Conservation (phyloP, 2,797 vertebrate genomes). For the Artibeus lituratus region DNA sequence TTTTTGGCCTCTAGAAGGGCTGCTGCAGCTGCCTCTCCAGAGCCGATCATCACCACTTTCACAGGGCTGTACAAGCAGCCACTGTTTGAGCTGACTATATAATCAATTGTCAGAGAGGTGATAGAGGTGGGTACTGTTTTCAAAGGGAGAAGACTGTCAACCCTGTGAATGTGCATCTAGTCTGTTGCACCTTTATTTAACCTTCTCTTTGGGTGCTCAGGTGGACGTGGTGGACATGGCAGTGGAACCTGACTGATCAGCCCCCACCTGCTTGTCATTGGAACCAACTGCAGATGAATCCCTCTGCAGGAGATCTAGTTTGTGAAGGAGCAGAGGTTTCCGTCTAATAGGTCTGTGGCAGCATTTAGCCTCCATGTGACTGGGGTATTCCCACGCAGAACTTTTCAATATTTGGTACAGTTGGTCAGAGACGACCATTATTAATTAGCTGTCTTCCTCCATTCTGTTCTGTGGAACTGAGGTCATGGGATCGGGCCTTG, state of each 20-base stretch:
- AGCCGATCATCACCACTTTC: not conserved
- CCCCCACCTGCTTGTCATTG: not conserved
- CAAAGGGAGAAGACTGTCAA: slow-evolving; percentile 16
- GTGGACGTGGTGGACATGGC: not conserved
- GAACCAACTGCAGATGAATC: not conserved
- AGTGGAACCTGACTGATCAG: not conserved
- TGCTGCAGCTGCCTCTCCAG: not conserved
- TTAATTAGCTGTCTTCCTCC: not conserved
- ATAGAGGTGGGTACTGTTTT: slow-evolving; percentile 26
- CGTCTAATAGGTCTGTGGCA: not conserved
- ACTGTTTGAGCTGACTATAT: not conserved
- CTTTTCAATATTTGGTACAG: not conserved
- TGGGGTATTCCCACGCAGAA: not conserved
- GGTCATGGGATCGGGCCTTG: not conserved
- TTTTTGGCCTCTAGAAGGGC: not conserved
- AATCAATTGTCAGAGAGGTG: not conserved
- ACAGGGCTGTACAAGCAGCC: not conserved
- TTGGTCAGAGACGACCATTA: not conserved
- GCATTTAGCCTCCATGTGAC: not conserved
- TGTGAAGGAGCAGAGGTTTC: not conserved
- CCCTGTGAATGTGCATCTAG: not conserved
- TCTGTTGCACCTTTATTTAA: not conserved
- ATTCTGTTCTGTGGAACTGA: not conserved
- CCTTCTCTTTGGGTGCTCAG: not conserved
- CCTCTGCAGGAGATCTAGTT: not conserved